A percentile compares a stretch with the other conserved stretches of the same genome.
These are phyloP conservation scores for Siniperca chuatsi DNA, from an alignment of 2,113 vertebrate genomes.

Conservation along the genomic window DNA sequence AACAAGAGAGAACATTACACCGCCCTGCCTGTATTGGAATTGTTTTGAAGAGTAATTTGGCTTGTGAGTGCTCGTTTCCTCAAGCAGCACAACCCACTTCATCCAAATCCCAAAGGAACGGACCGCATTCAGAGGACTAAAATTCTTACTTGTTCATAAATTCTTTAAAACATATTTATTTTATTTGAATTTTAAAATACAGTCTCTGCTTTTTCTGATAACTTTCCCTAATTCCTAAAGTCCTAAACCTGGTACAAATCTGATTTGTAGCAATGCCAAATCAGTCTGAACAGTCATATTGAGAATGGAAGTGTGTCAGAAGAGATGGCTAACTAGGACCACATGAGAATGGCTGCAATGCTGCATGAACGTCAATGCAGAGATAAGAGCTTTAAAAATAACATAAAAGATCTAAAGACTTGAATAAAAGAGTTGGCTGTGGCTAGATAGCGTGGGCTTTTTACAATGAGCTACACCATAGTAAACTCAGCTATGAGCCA, in stretches of 20 bases:
- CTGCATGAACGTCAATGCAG: not conserved
- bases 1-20: constrained; percentile 49
- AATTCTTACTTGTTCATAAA: not conserved
- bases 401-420: not conserved
- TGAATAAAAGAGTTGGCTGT: not conserved
- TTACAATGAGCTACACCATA: not conserved
- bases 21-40: constrained; percentile 27
- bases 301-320: not conserved
- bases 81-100: constrained; percentile 47
- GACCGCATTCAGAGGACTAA: not conserved
- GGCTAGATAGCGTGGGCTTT: not conserved
- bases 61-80: constrained; percentile 49
- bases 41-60: constrained; percentile 40
- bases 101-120: constrained; percentile 34
- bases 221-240: not conserved
- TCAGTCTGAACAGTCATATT: constrained; percentile 14
- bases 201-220: not conserved
- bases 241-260: not conserved
- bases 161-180: not conserved
- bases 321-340: not conserved
- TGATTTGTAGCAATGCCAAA: not conserved
- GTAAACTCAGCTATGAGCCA: not conserved
- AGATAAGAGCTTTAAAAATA: not conserved
- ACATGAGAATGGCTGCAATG: not conserved
- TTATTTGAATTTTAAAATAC: not conserved